Evolutionary conservation across 2,888 invertebrate genomes (phyloP), one percentile per base, ranked within the genome.

Genomic region (Caenorhabditis virilis): DNA sequence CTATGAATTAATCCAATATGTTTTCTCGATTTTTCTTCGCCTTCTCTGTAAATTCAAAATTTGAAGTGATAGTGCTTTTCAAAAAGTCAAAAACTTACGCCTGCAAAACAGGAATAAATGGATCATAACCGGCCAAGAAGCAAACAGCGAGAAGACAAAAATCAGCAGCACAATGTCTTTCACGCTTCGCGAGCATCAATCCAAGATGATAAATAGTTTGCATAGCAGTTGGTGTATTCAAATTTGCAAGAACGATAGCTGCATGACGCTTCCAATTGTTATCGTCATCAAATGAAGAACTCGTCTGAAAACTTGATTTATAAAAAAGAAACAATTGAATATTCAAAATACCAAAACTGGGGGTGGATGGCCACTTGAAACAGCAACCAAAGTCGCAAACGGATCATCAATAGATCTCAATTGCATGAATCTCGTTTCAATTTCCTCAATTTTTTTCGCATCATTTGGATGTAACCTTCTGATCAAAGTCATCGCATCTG

Each of bases 191-290:
- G 45, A 80, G 47, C 1, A 71, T 65, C 23, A 62, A 43, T 23
- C 67, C 67, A 5, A 67, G 47, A 18, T 58, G 47, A 35, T 67
- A 67, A 18, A 67, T 54, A 27, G 66, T 66, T 23, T 55, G 33
- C 62, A 59, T 63, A 11, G 67, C 67, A 3, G 49, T 26, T 38
- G 39, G 55, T 3, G 62, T 57, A 25, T 38, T 52, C 26, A 90
- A 88, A 78, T 87, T 87, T 64, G 95, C 90, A 49, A 97, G 88
- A 77, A 97, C 89, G 89, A 97, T 92, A 59, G 95, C 95, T 55
- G 93, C 88, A 87, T 97, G 97, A 23, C 94, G 91, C 64, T 93
- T 88, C 97, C 97, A 97, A 85, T 95, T 94, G 56, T 87, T 87
- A 84, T 87, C 87, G 39, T 85, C 84, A 60, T 87, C 86, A 9